Evolutionary conservation across 2,113 vertebrate genomes (phyloP), one percentile per base, ranked within the genome.

Genomic region (Dipodomys spectabilis): DNA sequence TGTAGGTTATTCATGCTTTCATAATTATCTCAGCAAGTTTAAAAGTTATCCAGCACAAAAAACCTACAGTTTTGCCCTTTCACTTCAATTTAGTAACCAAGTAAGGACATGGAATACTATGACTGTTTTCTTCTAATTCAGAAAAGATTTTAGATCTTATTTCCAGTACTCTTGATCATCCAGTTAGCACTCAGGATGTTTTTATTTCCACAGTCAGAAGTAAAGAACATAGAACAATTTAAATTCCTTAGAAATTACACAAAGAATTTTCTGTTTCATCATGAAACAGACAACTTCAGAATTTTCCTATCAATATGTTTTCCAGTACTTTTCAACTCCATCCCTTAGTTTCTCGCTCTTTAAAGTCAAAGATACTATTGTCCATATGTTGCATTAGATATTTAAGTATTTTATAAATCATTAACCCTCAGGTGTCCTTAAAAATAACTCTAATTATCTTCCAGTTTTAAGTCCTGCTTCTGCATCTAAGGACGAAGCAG

Each of bases 361-460:
- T 39, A 57, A 82, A 78, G n/a, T 25, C 65, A 77, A 35, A 82
- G 32, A 88, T 4, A 8, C 45, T 25, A 74, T 71, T 74, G 25
- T 89, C 78, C 45, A n/a, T 22, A 30, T 49, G 22, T 11, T 82
- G 7, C 35, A 68, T 28, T 44, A 25, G 32, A 74, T 23, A 39
- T 57, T 78, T 64, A 69, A 53, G 6, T 18, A 45, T 57, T 83
- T 89, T 60, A 60, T 82, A 64, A 78, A 64, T 86, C 30, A 72
- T 30, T 88, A 88, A 75, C 32, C 32, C 39, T 74, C 13, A 18
- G 64, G 78, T 32, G 64, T 6, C 53, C 28, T 86, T 86, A 86
- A 64, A 88, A 92, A 85, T 35, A 77, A 87, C 3, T 35, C 39
- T 77, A 79, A 88, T 62, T 72, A 67, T 79, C 30, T 94, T 85